Evolutionary conservation across 2,888 invertebrate genomes (phyloP).

Genomic region (Acanthosepion esculentum): DNA sequence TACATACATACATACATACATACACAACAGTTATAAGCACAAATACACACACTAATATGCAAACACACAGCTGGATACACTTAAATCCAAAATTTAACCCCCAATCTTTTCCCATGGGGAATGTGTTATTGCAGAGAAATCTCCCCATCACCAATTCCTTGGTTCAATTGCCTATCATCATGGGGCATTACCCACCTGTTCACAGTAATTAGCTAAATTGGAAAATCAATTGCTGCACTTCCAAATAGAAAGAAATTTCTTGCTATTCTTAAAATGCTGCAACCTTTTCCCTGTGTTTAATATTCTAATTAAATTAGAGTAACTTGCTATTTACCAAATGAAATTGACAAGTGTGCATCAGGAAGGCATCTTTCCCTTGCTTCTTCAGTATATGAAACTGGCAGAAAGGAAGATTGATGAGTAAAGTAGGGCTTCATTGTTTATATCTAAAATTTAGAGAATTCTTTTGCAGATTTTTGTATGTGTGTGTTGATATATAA

Average conservation of each 20-base stretch:
- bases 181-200: slow-evolving; percentile 9
- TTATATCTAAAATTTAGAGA: background rate
- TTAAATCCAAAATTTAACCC: background rate
- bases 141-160: background rate
- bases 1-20: background rate
- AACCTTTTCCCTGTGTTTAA: background rate
- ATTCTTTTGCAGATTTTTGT: background rate
- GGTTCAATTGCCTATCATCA: background rate
- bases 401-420: background rate
- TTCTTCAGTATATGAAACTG: background rate
- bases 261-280: background rate
- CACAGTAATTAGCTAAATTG: background rate
- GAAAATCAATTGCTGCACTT: background rate
- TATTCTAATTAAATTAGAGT: background rate
- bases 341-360: background rate
- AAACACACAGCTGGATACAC: background rate
- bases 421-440: background rate
- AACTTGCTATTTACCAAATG: background rate
- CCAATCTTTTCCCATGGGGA: too few relatives aligned
- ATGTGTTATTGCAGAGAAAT: background rate
- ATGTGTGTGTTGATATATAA: background rate
- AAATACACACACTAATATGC: background rate
- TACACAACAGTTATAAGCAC: background rate
- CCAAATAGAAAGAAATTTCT: background rate
- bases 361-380: background rate